Evolutionary conservation across 2,797 vertebrate species (phyloP).

Genomic region (Galagoides demidoff): DNA sequence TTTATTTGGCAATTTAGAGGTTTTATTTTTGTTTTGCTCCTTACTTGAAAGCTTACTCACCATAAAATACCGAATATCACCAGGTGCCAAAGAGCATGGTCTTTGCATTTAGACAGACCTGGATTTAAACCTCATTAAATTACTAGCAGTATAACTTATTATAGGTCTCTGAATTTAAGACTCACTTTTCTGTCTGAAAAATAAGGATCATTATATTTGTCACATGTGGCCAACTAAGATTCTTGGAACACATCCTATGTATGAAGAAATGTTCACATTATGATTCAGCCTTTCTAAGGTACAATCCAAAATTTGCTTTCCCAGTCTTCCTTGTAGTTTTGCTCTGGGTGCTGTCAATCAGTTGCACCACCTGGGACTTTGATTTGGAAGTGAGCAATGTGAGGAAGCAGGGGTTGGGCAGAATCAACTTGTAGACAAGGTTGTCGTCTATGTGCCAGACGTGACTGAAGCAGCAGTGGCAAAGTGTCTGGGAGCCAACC

Average conservation of each 20-base stretch:
- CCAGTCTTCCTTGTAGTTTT: neutral
- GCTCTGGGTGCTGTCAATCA: neutral
- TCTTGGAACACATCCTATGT: neutral
- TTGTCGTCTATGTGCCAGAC: neutral
- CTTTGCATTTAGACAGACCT: neutral
- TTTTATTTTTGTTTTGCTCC: neutral
- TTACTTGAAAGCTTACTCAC: neutral
- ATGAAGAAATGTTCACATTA: neutral
- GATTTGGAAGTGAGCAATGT: neutral
- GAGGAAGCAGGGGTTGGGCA: neutral
- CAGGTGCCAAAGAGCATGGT: neutral
- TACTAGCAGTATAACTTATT: neutral
- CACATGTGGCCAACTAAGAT: neutral
- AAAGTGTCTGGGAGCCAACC: neutral
- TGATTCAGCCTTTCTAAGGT: neutral
- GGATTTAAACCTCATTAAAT: constrained; percentile 17
- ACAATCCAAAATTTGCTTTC: neutral
- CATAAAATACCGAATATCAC: neutral
- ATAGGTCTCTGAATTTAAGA: neutral
- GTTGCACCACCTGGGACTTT: neutral
- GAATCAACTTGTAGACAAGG: neutral
- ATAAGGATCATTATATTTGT: neutral
- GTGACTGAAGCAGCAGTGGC: neutral
- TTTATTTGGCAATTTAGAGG: neutral
- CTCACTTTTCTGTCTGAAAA: neutral